Conservation (phyloP, 1,140 invertebrate genomes). For the Colletes gigas region DNA sequence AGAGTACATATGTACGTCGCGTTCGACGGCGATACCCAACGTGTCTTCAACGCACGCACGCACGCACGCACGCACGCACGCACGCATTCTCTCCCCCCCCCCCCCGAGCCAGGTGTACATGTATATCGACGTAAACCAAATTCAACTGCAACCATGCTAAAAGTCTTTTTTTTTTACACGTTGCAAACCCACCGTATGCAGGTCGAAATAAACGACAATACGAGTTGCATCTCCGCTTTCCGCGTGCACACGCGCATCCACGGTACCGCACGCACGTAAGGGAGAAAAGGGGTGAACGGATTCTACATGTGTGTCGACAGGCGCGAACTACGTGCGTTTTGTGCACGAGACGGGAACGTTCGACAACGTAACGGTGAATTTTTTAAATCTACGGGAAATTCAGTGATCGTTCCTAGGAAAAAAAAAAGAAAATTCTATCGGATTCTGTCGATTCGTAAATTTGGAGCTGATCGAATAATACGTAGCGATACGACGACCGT, state of each 20-base stretch:
- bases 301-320: conserved; percentile 7
- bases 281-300: background rate
- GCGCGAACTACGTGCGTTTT: conserved; percentile 5
- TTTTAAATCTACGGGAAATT: conserved; percentile 20
- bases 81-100: background rate
- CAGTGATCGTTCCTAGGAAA: conserved; percentile 6
- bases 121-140: conserved; percentile 57
- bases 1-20: conserved; percentile 51
- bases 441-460: background rate
- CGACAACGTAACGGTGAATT: conserved; percentile 26
- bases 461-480: background rate
- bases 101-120: background rate
- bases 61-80: conserved; percentile 16
- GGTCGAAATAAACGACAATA: conserved; percentile 58
- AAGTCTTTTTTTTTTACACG: conserved; percentile 64
- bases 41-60: conserved; percentile 19
- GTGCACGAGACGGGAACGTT: conserved; percentile 4
- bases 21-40: conserved; percentile 56
- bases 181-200: conserved; percentile 60
- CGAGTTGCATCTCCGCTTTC: conserved; percentile 29
- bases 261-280: background rate
- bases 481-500: background rate
- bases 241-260: background rate
- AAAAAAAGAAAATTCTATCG: background rate
- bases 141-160: conserved; percentile 59